phyloP scores from a whole-genome alignment of 2,888 invertebrate species.

The Zhuqinia jingwanae region DNA sequence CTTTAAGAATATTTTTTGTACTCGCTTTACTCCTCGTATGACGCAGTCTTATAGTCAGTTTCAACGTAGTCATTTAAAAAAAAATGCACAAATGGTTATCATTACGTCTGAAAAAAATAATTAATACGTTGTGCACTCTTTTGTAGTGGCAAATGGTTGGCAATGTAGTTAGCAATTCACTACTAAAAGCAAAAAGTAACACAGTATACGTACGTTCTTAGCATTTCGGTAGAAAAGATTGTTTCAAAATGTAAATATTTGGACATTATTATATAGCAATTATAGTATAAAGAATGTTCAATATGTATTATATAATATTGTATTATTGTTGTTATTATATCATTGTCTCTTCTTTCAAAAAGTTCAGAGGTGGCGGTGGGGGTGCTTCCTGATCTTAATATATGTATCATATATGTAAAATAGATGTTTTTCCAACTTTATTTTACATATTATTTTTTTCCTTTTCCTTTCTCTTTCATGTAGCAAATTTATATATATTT shows the following conservation, averaged over 20 bases:
- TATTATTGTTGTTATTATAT: slow-evolving; percentile 24
- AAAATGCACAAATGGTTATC: no score
- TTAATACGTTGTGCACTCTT: no score
- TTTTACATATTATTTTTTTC: slow-evolving; percentile 38
- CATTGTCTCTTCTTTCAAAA: slow-evolving; percentile 45
- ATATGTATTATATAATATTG: slow-evolving; percentile 11
- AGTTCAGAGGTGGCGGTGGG: slow-evolving; percentile 79
- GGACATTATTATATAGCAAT: no score
- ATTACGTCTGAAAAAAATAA: no score
- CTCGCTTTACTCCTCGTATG: no score
- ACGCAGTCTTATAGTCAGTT: no score
- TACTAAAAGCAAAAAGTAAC: slow-evolving; percentile 10
- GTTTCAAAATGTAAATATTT: slow-evolving; percentile 37
- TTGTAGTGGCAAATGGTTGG: neutral
- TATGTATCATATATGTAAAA: slow-evolving; percentile 70
- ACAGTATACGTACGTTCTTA: neutral
- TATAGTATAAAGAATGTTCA: slow-evolving; percentile 16
- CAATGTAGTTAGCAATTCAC: neutral
- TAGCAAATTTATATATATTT: slow-evolving; percentile 57
- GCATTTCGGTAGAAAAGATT: slow-evolving; percentile 51
- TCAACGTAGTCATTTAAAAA: no score
- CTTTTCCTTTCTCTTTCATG: slow-evolving; percentile 56
- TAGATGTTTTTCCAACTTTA: slow-evolving; percentile 57
- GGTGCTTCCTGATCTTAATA: slow-evolving; percentile 75
- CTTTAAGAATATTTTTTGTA: no score